Conservation (phyloP, 2,113 vertebrate genomes). For the Corythaeola cristata region DNA sequence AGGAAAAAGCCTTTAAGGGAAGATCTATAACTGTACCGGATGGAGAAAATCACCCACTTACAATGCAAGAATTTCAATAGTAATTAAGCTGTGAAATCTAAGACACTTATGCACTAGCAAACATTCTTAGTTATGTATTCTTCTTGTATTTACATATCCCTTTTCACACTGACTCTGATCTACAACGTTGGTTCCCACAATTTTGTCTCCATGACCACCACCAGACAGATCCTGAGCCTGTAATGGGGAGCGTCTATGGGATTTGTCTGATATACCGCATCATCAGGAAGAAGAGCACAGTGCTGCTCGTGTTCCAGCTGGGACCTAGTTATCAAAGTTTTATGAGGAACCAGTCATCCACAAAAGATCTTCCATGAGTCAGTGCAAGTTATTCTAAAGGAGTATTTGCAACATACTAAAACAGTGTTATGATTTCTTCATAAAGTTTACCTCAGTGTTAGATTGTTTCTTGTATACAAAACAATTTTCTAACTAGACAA, state of each 20-base stretch:
- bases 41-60: constrained; percentile 4
- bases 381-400: neutral
- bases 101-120: neutral
- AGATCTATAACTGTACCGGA: constrained; percentile 66
- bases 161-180: neutral
- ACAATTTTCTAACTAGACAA: neutral
- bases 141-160: neutral
- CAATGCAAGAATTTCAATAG: neutral
- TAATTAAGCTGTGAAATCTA: constrained; percentile 41
- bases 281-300: neutral
- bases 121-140: neutral
- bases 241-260: neutral
- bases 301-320: neutral
- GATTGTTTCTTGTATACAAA: constrained; percentile 7
- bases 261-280: neutral
- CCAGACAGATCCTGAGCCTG: neutral
- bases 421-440: constrained; percentile 8
- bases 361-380: neutral
- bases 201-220: neutral
- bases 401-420: constrained; percentile 1
- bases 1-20: constrained; percentile 61
- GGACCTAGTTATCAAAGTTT: neutral
- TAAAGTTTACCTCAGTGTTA: constrained; percentile 31
- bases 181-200: neutral
- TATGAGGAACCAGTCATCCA: neutral